Evolutionary conservation across 2,797 vertebrate genomes (phyloP), one percentile per base, ranked within the genome.

Genomic region (Trematomus bernacchii): DNA sequence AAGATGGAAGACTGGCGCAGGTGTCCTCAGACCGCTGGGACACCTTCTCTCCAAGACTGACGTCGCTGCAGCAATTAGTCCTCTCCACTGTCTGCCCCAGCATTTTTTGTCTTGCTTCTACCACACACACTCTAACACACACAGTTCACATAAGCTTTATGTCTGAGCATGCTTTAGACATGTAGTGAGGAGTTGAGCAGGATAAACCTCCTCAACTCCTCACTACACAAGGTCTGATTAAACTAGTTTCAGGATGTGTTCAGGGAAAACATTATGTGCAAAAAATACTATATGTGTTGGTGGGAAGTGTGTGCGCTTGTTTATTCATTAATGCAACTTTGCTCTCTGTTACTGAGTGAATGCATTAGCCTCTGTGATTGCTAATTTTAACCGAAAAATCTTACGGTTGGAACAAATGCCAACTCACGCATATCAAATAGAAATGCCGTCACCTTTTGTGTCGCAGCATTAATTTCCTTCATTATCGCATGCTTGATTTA

Each of bases 41-140:
- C 91, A 92, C 83, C 77, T 81, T 86, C 85, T 86, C 76, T 88
- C 77, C 64, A 73, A 91, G 90, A 93, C 85, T 93, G 93, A 90
- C 89, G 80, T 87, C 59, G 71, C 76, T 76, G 76, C 85, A 88
- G 90, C 91, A 94, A 93, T 94, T 94, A 93, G 90, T 83, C 84
- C 77, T 84, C 82, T 90, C 80, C 90, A 87, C 67, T 79, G 76
- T 89, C 58, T 69, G 76, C 84, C 86, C 89, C 54, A 27, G 47
- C 82, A 69, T 71, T 82, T 43, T 47, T 21, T 64, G 57, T 83
- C 70, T 71, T 82, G 54, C 74, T 67, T 64, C 67, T 69, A 60
- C 55, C 65, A 54, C 61, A 57, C 57, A 14, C 57, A 18, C 66
- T 40, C 46, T 40, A 60, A 72, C 66, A 59, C 61, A 75, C 51